These are phyloP conservation scores for Drosophila fuyamai DNA, from an alignment of 1,140 invertebrate species.

Conservation along the genomic window DNA sequence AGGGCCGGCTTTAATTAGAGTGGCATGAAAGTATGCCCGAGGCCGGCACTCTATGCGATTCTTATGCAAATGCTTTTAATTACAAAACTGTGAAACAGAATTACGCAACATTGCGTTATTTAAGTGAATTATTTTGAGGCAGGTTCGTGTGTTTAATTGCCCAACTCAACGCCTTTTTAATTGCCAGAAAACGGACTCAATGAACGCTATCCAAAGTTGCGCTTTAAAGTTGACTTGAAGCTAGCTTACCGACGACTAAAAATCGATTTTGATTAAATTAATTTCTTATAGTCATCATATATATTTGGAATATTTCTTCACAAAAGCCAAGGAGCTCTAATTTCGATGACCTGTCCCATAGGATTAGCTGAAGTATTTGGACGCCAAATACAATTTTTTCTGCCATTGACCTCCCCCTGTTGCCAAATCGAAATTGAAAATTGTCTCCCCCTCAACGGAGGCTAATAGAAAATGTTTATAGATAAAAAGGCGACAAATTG, in stretches of 20 bases:
- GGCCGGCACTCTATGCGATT: constrained; percentile 61
- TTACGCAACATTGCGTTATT: constrained; percentile 83
- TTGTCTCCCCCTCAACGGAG: not conserved
- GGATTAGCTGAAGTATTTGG: constrained; percentile 18
- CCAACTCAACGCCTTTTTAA: constrained; percentile 79
- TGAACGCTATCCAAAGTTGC: constrained; percentile 1
- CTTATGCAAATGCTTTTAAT: constrained; percentile 82
- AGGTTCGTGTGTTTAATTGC: constrained; percentile 79
- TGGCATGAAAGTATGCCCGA: constrained; percentile 71
- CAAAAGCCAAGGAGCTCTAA: not conserved
- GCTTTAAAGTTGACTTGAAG: constrained; percentile 39
- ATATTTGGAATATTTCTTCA: not conserved
- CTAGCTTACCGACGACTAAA: constrained; percentile 24
- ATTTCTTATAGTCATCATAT: not conserved
- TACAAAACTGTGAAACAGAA: constrained; percentile 82
- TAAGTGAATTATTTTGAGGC: constrained; percentile 63
- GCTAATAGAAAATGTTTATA: constrained; percentile 79
- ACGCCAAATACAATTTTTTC: not conserved
- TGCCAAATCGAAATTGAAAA: constrained; percentile 35
- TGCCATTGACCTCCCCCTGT: constrained; percentile 18
- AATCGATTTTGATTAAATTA: constrained; percentile 54
- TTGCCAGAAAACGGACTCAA: constrained; percentile 36
- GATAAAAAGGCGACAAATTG: constrained; percentile 83
- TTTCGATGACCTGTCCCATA: constrained; percentile 6
- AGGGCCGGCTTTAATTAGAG: constrained; percentile 63